Evolutionary conservation across 2,113 vertebrate species (phyloP).

Genomic region (Cavia porcellus): DNA sequence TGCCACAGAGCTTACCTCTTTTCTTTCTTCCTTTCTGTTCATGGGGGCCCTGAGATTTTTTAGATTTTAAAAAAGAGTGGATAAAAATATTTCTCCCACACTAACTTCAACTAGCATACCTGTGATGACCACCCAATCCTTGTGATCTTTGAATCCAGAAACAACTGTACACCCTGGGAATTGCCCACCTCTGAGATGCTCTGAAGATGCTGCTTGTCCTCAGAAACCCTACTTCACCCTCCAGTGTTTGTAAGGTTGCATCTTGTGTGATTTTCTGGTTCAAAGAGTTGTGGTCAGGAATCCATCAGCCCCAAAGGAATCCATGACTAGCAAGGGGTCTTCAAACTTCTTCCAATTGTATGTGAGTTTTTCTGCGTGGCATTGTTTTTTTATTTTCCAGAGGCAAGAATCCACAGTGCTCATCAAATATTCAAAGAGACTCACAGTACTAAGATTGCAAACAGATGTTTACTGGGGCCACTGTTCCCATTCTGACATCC

Average conservation of each 20-base stretch:
- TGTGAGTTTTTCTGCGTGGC: background rate
- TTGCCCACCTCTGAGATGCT: background rate
- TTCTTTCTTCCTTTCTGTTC: background rate
- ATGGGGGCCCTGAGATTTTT: background rate
- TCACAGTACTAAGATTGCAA: background rate
- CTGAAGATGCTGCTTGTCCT: background rate
- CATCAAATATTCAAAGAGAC: background rate
- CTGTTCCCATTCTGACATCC: background rate
- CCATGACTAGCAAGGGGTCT: background rate
- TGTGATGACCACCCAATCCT: background rate
- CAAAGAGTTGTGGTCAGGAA: background rate
- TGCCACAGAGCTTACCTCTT: fast-evolving
- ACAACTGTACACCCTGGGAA: background rate
- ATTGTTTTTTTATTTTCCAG: conserved; percentile 5
- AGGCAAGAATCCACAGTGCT: background rate
- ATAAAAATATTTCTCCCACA: background rate
- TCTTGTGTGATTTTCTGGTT: background rate
- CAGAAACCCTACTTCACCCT: fast-evolving
- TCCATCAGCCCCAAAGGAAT: background rate
- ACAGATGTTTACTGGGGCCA: background rate
- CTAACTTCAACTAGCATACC: background rate
- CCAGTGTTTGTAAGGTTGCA: background rate
- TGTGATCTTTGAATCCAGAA: background rate
- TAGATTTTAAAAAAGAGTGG: background rate
- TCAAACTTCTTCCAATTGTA: background rate